Evolutionary conservation across 2,888 invertebrate species (phyloP).

Genomic region (Mythimna vitellina): DNA sequence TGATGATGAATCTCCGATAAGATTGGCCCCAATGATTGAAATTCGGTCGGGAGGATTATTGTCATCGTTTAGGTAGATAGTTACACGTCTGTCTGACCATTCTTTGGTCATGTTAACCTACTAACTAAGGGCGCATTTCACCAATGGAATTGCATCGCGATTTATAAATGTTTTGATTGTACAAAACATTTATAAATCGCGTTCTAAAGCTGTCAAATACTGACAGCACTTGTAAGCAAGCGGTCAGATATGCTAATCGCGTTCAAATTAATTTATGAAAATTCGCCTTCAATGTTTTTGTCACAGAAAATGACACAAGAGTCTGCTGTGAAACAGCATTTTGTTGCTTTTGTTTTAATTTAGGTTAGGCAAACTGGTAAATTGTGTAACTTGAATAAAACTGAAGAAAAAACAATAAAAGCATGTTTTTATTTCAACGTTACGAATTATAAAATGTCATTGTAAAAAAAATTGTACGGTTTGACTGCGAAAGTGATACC

Average conservation of each 20-base stretch:
- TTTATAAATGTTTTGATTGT: no score
- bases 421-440: not conserved
- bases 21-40: no score
- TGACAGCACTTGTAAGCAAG: not conserved
- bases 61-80: not conserved
- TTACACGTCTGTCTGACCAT: not conserved
- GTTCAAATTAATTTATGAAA: not conserved
- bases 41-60: no score
- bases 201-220: not conserved
- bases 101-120: not conserved
- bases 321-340: not conserved
- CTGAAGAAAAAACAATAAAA: constrained; percentile 6
- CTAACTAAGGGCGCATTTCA: not conserved
- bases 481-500: constrained; percentile 23
- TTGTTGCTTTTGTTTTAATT: constrained; percentile 19
- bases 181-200: not conserved
- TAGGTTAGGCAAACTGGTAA: not conserved
- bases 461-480: not conserved
- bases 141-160: not conserved
- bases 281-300: not conserved
- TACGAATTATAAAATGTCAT: not conserved
- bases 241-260: not conserved
- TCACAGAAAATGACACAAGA: constrained; percentile 14
- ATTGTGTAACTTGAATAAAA: not conserved
- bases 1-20: no score